Evolutionary conservation across 2,797 vertebrate genomes (phyloP).

Genomic region (Orestias chungarensis): DNA sequence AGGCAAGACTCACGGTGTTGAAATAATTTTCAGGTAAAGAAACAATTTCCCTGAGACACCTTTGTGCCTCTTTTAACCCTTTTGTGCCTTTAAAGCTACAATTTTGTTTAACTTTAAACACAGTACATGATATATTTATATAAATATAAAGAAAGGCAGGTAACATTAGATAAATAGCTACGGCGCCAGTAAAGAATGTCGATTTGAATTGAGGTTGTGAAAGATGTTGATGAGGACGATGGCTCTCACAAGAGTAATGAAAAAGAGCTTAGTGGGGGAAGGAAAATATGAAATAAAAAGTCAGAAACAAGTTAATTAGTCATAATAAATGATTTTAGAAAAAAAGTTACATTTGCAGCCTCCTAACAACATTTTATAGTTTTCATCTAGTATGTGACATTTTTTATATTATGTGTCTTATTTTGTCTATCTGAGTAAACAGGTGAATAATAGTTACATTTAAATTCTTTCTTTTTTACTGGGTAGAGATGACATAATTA

Average conservation of each 20-base stretch:
- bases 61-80: neutral
- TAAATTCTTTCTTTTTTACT: too few relatives aligned
- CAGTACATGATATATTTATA: neutral
- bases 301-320: neutral
- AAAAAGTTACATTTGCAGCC: neutral
- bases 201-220: neutral
- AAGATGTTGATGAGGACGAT: neutral
- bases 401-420: neutral
- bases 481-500: neutral
- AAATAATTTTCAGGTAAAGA: rapidly evolving
- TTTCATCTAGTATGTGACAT: neutral
- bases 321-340: neutral
- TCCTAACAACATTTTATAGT: neutral
- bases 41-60: slow-evolving; percentile 9
- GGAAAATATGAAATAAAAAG: neutral
- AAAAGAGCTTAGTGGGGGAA: neutral
- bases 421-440: neutral
- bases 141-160: neutral
- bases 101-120: neutral
- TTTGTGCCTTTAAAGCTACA: too few relatives aligned
- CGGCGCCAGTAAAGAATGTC: neutral
- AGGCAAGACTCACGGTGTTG: neutral
- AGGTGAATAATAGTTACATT: neutral
- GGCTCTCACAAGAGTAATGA: too few relatives aligned
- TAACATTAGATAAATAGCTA: too few relatives aligned